Evolutionary conservation across 2,113 vertebrate species (phyloP).

Genomic region (Ellobius talpinus): DNA sequence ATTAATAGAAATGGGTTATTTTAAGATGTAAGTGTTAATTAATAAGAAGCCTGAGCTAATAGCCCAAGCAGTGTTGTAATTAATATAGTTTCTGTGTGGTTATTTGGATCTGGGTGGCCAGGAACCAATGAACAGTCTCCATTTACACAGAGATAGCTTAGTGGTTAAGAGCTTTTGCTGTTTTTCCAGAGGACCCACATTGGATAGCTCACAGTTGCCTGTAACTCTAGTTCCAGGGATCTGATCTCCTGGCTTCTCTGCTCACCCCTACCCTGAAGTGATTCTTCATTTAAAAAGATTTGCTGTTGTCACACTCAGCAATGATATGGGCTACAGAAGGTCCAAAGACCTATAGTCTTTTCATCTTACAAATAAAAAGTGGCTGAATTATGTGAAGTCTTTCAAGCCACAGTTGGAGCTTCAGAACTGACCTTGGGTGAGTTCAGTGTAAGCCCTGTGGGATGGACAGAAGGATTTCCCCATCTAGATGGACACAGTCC

Average conservation of each 20-base stretch:
- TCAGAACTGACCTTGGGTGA: not conserved
- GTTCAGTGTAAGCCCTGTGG: conserved; percentile 4
- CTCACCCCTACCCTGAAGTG: not conserved
- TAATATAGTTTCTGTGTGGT: too few species aligned
- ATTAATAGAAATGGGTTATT: too few species aligned
- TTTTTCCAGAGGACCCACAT: not conserved
- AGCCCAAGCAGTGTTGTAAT: too few species aligned
- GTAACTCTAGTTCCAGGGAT: not conserved
- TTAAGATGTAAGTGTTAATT: too few species aligned
- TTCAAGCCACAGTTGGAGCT: not conserved
- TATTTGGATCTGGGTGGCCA: too few species aligned
- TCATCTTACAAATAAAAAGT: not conserved
- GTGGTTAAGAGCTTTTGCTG: not conserved
- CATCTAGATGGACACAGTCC: not conserved
- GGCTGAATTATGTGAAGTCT: not conserved
- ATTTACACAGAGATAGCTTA: not conserved
- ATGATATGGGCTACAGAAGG: not conserved
- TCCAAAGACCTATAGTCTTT: not conserved
- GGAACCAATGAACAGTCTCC: too few species aligned
- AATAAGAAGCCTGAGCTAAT: too few species aligned
- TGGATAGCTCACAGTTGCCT: not conserved
- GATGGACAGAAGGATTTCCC: not conserved
- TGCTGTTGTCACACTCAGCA: not conserved
- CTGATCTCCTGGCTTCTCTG: not conserved
- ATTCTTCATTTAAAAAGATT: conserved; percentile 41